A percentile compares a stretch with the other conserved stretches of the same genome.
Evolutionary conservation across 2,113 vertebrate species (phyloP).

Genomic region (Lynx canadensis): DNA sequence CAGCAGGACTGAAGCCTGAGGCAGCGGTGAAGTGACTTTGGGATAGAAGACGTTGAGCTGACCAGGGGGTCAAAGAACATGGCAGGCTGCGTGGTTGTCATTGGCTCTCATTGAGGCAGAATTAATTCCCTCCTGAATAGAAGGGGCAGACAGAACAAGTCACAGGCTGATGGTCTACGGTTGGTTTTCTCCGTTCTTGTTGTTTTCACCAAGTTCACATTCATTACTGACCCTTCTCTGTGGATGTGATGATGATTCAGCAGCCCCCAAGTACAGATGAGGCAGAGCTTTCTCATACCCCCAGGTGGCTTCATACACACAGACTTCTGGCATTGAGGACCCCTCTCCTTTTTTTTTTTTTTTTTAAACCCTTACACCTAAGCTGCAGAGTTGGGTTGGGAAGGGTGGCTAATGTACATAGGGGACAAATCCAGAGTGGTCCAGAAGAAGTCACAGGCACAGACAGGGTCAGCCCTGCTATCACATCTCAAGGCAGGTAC

Average conservation of each 20-base stretch:
- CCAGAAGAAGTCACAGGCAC: background rate
- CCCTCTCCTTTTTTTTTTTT: background rate
- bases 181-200: background rate
- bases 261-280: background rate
- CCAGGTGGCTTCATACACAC: accelerated
- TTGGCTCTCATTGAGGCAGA: background rate
- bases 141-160: background rate
- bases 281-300: background rate
- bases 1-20: background rate
- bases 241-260: background rate
- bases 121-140: background rate
- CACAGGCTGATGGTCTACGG: background rate
- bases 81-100: background rate
- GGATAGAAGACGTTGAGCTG: background rate
- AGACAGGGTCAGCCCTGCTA: background rate
- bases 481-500: background rate
- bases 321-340: background rate
- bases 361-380: background rate
- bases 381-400: background rate
- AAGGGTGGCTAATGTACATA: background rate
- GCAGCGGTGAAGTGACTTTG: background rate
- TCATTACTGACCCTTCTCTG: background rate
- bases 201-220: background rate
- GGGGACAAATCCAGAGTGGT: background rate
- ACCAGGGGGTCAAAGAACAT: background rate